A percentile compares a stretch with the other conserved stretches of the same genome.
Conservation (phyloP, 2,113 vertebrate species). For the Diphyllodes magnificus region DNA sequence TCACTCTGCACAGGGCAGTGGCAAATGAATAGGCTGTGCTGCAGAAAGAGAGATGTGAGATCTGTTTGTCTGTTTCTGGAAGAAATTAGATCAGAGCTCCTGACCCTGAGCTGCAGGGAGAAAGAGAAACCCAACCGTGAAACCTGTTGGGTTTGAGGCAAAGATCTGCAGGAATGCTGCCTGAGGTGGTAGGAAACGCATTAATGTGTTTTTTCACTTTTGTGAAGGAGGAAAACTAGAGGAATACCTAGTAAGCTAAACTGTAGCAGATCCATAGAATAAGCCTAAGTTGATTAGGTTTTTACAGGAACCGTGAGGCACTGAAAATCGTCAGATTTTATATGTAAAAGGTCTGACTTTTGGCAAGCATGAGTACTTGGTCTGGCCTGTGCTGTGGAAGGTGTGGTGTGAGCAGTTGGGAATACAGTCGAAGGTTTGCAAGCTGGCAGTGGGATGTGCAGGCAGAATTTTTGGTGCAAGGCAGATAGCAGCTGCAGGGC, state of each 20-base stretch:
- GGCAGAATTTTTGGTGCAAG: neutral
- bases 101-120: neutral
- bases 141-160: neutral
- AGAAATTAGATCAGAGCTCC: neutral
- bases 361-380: neutral
- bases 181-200: neutral
- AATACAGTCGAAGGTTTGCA: neutral
- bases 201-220: neutral
- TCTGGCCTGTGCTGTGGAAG: neutral
- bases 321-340: accelerated
- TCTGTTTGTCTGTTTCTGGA: neutral
- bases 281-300: neutral
- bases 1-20: neutral
- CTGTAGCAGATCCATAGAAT: neutral
- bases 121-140: neutral
- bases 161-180: neutral
- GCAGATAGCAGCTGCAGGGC: constrained; percentile 5
- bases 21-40: neutral
- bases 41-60: neutral
- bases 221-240: neutral
- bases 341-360: neutral
- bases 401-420: neutral
- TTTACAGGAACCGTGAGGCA: neutral
- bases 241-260: neutral
- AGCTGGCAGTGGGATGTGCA: neutral